Conservation (phyloP, 1,140 invertebrate genomes). For the Drosophila lowei region DNA sequence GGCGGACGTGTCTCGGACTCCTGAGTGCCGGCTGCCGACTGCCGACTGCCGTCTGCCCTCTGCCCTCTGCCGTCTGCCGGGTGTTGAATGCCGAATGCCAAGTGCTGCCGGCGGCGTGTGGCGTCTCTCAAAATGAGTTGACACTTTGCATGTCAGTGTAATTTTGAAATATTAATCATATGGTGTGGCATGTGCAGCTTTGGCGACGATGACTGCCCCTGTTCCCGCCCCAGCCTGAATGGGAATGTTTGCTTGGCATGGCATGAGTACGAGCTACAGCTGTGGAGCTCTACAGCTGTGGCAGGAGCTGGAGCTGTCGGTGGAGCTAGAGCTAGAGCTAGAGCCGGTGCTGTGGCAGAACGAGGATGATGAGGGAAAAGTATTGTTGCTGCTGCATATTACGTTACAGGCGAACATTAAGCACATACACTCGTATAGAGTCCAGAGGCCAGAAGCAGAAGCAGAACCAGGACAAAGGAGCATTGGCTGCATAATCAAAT, state of each 20-base stretch:
- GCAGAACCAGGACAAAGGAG: conserved; percentile 35
- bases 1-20: conserved; percentile 37
- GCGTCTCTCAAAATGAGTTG: conserved; percentile 71
- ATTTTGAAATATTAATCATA: conserved; percentile 82
- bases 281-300: not conserved
- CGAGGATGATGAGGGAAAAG: conserved; percentile 52
- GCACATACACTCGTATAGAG: conserved; percentile 36
- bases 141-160: conserved; percentile 80
- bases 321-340: conserved; percentile 1
- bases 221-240: conserved; percentile 2
- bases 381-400: conserved; percentile 73
- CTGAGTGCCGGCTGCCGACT: conserved; percentile 14
- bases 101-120: conserved; percentile 33
- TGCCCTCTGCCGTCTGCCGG: not conserved
- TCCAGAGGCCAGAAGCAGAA: conserved; percentile 4
- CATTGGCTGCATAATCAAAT: conserved; percentile 75
- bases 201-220: conserved; percentile 48
- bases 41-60: not conserved
- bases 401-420: conserved; percentile 67
- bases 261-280: conserved; percentile 41
- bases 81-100: conserved; percentile 15
- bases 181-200: conserved; percentile 50
- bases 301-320: too few relatives aligned
- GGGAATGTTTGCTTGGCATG: conserved; percentile 65
- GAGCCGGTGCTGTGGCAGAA: conserved; percentile 5